phyloP scores from a whole-genome alignment of 2,888 invertebrate species.

The Myathropa florea region DNA sequence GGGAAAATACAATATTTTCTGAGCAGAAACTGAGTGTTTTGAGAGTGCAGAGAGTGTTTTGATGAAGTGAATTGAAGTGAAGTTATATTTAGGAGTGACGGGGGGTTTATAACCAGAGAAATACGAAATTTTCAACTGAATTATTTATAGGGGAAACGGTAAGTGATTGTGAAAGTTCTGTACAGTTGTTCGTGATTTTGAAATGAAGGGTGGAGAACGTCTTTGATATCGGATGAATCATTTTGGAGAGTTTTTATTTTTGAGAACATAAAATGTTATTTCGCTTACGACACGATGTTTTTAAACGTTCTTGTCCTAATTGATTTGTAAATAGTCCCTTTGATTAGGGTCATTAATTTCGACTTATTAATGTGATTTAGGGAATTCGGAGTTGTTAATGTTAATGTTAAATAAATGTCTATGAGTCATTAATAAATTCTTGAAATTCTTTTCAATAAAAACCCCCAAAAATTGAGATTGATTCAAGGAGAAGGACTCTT shows the following conservation, averaged over 20 bases:
- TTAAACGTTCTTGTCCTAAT: no score
- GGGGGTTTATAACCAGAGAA: not conserved
- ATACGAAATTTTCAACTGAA: not conserved
- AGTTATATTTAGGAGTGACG: not conserved
- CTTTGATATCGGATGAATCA: not conserved
- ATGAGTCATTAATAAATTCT: no score
- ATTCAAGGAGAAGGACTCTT: no score
- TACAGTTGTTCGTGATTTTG: not conserved
- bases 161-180: not conserved
- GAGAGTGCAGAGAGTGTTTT: not conserved
- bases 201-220: not conserved
- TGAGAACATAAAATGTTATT: no score
- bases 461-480: no score
- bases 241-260: not conserved
- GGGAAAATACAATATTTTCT: not conserved
- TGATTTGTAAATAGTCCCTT: no score
- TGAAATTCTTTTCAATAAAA: no score
- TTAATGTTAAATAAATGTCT: no score
- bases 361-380: no score
- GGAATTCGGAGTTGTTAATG: no score
- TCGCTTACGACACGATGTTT: no score
- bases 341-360: no score
- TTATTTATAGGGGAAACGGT: not conserved
- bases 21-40: not conserved
- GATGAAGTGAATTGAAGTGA: not conserved